These are phyloP conservation scores for Bombus soroeensis DNA, from an alignment of 1,140 invertebrate species.

Conservation along the genomic window DNA sequence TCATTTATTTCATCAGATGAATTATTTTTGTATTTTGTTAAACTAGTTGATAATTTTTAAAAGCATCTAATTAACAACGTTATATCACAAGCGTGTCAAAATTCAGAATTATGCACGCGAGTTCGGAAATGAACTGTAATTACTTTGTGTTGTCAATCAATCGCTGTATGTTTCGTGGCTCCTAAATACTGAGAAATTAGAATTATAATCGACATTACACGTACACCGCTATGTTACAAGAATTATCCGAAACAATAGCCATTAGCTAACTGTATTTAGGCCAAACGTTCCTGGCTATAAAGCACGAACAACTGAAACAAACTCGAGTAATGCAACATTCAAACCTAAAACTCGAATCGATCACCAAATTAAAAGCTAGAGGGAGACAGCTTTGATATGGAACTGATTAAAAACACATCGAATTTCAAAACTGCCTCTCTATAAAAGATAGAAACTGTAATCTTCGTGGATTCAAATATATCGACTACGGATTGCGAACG, in stretches of 20 bases:
- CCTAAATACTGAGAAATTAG: constrained; percentile 1
- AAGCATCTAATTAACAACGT: not conserved
- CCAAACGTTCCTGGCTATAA: not conserved
- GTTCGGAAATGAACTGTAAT: not conserved
- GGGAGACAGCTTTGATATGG: no score
- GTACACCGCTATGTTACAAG: no score
- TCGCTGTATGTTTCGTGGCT: not conserved
- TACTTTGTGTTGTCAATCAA: not conserved
- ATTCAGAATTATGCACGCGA: not conserved
- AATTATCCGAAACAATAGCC: not conserved
- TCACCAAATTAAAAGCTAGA: no score
- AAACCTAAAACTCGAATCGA: no score
- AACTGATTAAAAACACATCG: no score
- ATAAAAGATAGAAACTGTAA: no score
- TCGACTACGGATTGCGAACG: no score
- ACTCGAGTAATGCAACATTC: not conserved
- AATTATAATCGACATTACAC: not conserved
- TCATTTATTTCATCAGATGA: not conserved
- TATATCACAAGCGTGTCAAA: not conserved
- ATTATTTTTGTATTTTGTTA: not conserved
- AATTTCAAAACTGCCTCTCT: no score
- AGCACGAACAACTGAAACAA: not conserved
- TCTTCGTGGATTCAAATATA: no score
- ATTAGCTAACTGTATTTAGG: not conserved
- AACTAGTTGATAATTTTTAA: no score